Evolutionary conservation across 2,797 vertebrate species (phyloP).

Genomic region (Lutjanus campechanus): DNA sequence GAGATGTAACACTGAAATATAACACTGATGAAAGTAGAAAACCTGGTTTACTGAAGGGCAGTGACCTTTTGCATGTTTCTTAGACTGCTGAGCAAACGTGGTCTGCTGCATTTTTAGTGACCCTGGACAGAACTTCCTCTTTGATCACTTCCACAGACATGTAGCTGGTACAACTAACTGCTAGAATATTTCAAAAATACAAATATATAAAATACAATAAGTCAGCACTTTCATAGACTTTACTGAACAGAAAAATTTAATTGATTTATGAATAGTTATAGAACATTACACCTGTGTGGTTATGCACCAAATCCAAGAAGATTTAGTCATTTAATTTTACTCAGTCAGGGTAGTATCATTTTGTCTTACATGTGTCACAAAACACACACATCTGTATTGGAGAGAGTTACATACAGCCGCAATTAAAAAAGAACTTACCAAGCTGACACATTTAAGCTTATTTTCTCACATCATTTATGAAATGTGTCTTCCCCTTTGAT

Average conservation of each 20-base stretch:
- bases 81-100: conserved; percentile 69
- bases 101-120: conserved; percentile 54
- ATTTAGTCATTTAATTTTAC: not conserved
- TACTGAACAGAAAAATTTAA: not conserved
- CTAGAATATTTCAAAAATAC: not conserved
- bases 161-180: not conserved
- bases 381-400: not conserved
- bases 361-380: not conserved
- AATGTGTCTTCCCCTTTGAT: not conserved
- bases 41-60: conserved; percentile 41
- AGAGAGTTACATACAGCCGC: not conserved
- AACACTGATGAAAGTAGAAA: conserved; percentile 28
- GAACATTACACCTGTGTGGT: not conserved
- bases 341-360: not conserved
- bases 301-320: not conserved
- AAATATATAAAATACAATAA: not conserved
- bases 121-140: conserved; percentile 59
- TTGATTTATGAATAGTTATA: not conserved
- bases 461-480: conserved; percentile 5
- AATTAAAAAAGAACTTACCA: not conserved
- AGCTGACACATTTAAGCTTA: not conserved
- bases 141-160: not conserved
- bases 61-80: conserved; percentile 15
- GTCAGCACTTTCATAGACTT: not conserved
- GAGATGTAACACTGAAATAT: conserved; percentile 10